Percentiles rank a stretch among this genome's conserved stretches.
phyloP scores from a whole-genome alignment of 2,113 vertebrate genomes.

The Myotis brandtii region DNA sequence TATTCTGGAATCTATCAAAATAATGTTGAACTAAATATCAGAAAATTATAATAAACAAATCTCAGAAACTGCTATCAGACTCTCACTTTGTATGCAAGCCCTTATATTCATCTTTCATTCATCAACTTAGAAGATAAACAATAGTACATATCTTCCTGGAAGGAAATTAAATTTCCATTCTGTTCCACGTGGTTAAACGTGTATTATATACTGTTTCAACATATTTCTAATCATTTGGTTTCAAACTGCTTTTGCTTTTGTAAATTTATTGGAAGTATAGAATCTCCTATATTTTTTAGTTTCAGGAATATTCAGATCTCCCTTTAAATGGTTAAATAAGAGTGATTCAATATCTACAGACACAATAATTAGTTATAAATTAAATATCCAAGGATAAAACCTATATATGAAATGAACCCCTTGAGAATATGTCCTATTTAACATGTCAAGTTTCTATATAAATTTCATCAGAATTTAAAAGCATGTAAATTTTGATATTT shows the following conservation, averaged over 20 bases:
- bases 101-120: not conserved
- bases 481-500: not conserved
- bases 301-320: not conserved
- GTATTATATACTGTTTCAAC: not conserved
- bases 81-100: slow-evolving; percentile 37
- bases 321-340: not conserved
- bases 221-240: not conserved
- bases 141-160: not conserved
- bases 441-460: not conserved
- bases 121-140: not conserved
- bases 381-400: not conserved
- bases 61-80: not conserved
- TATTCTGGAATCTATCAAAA: not conserved
- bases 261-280: not conserved
- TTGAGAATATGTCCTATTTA: not conserved
- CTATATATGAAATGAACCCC: not conserved
- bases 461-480: not conserved
- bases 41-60: not conserved
- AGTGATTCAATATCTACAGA: not conserved
- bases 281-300: not conserved
- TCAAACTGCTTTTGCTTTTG: not conserved
- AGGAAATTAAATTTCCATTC: not conserved
- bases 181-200: not conserved
- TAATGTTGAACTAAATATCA: not conserved
- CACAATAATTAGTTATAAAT: not conserved